A percentile compares a stretch with the other conserved stretches of the same genome.
phyloP scores from a whole-genome alignment of 2,888 invertebrate genomes.

The Leptopilina syphax region DNA sequence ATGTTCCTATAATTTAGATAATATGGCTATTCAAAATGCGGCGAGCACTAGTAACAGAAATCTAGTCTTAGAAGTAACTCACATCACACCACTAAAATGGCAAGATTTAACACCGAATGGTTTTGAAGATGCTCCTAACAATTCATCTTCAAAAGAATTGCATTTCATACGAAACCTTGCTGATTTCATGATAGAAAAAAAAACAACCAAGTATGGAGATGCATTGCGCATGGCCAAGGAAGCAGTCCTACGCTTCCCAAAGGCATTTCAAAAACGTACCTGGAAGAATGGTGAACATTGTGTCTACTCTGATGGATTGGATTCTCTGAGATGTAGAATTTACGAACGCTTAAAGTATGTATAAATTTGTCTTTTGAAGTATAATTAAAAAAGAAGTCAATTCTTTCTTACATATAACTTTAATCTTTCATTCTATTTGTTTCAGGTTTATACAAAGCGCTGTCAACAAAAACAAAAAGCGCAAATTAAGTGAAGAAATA shows the following conservation, averaged over 20 bases:
- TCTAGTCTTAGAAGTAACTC: neutral
- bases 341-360: neutral
- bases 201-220: neutral
- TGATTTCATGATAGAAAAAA: neutral
- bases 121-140: neutral
- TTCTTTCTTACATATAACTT: too few relatives aligned
- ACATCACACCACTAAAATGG: neutral
- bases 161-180: neutral
- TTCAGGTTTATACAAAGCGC: too few relatives aligned
- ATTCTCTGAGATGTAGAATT: neutral
- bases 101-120: neutral
- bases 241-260: neutral
- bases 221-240: neutral
- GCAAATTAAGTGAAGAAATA: neutral
- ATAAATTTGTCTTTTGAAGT: neutral
- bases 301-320: neutral
- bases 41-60: too few relatives aligned
- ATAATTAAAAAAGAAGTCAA: too few relatives aligned
- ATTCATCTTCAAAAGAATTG: neutral
- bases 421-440: too few relatives aligned
- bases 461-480: neutral
- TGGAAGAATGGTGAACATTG: neutral
- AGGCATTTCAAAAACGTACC: neutral
- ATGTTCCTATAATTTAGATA: too few relatives aligned
- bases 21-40: too few relatives aligned